These are phyloP conservation scores for Bombyx mori DNA, from an alignment of 1,140 invertebrate species.

Conservation along the genomic window ASM3026992v2 NC_085115.1:16917501-16918000, in stretches of 20 bases:
- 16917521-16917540: too few relatives aligned
- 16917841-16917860: constrained; percentile 10
- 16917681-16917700: constrained; percentile 15
- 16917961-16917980: too few relatives aligned
- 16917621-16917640: constrained; percentile 7
- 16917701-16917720: constrained; percentile 16
- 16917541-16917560: constrained; percentile 18
- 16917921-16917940: constrained; percentile 21
- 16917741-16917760: constrained; percentile 15
- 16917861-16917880: constrained; percentile 11
- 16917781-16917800: constrained; percentile 9
- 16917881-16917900: constrained; percentile 22
- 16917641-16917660: constrained; percentile 9
- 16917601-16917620: constrained; percentile 15
- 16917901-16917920: constrained; percentile 28
- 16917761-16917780: constrained; percentile 15
- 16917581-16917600: constrained; percentile 18
- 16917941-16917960: constrained; percentile 19
- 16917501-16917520: too few relatives aligned
- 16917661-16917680: constrained; percentile 16
- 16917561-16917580: constrained; percentile 17
- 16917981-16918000: constrained; percentile 36
- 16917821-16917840: constrained; percentile 1
- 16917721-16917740: constrained; percentile 14
- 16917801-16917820: constrained; percentile 8